Evolutionary conservation across 1,140 invertebrate genomes (phyloP).

Genomic region (Drosophila rhopaloa): DNA sequence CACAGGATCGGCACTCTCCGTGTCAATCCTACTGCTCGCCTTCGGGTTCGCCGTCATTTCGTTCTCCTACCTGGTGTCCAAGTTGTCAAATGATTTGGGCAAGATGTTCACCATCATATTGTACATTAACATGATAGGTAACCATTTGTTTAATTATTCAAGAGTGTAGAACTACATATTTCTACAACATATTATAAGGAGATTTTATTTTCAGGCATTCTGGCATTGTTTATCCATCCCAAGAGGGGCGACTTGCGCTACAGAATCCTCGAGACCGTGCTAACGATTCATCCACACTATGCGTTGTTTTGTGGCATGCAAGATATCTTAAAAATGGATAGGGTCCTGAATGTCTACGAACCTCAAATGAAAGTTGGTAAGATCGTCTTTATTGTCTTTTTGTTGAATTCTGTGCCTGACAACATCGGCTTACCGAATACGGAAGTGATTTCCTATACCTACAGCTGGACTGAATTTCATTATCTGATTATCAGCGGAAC

Average conservation of each 20-base stretch:
- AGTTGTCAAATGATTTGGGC: constrained; percentile 2
- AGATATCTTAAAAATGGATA: neutral
- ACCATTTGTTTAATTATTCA: neutral
- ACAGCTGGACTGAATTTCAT: neutral
- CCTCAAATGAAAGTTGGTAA: no score
- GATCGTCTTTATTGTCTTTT: no score
- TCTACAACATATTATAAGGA: neutral
- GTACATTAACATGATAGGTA: constrained; percentile 37
- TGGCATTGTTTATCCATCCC: constrained; percentile 13
- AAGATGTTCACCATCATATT: constrained; percentile 16
- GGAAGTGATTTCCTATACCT: neutral
- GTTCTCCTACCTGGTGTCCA: constrained; percentile 36
- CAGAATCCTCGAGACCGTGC: neutral
- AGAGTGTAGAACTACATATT: no score
- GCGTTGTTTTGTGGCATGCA: constrained; percentile 21
- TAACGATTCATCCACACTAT: constrained; percentile 32
- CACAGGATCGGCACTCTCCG: fast-evolving
- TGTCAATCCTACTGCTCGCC: neutral
- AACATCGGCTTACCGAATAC: neutral
- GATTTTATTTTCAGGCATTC: constrained; percentile 8
- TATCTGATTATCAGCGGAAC: constrained; percentile 12
- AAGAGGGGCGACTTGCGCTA: fast-evolving
- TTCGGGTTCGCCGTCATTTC: constrained; percentile 36
- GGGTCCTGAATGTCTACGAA: neutral
- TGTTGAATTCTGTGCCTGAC: neutral